These are phyloP conservation scores for Scaptomyza tumidula DNA, from an alignment of 2,888 invertebrate genomes.

Conservation along the genomic window DNA sequence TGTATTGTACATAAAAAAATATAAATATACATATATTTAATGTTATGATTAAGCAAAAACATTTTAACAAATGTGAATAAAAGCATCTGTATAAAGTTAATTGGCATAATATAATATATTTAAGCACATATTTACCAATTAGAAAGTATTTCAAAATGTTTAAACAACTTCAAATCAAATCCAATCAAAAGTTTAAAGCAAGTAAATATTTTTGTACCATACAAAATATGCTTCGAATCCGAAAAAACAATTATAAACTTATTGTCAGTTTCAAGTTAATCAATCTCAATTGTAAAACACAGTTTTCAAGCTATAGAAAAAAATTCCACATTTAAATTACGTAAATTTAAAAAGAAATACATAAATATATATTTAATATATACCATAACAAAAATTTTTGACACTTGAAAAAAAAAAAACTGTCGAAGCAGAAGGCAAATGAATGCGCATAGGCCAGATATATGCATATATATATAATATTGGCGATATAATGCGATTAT, in stretches of 20 bases:
- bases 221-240: slow-evolving; percentile 53
- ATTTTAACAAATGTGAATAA: slow-evolving; percentile 16
- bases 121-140: slow-evolving; percentile 21
- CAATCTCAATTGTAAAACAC: slow-evolving; percentile 59
- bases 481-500: slow-evolving; percentile 8
- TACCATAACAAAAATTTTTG: slow-evolving; percentile 19
- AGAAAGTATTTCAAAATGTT: slow-evolving; percentile 33
- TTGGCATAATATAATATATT: slow-evolving; percentile 6
- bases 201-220: slow-evolving; percentile 66
- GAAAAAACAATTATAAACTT: slow-evolving; percentile 19
- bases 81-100: slow-evolving; percentile 45
- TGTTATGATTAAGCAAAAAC: slow-evolving; percentile 23
- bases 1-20: slow-evolving; percentile 51
- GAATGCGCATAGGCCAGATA: slow-evolving; percentile 12
- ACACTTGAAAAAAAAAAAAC: slow-evolving; percentile 25
- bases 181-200: slow-evolving; percentile 12
- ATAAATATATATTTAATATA: slow-evolving; percentile 19
- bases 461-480: not conserved
- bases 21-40: slow-evolving; percentile 3
- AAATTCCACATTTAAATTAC: slow-evolving; percentile 36
- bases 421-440: slow-evolving; percentile 24
- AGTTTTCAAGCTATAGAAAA: slow-evolving; percentile 44
- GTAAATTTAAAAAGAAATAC: slow-evolving; percentile 21
- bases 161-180: not conserved
- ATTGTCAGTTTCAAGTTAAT: slow-evolving; percentile 36